Percentiles rank a stretch among this genome's conserved stretches.
These are phyloP conservation scores for Caenorhabditis elegans DNA, from an alignment of 1,140 invertebrate species.

Conservation along the genomic window DNA sequence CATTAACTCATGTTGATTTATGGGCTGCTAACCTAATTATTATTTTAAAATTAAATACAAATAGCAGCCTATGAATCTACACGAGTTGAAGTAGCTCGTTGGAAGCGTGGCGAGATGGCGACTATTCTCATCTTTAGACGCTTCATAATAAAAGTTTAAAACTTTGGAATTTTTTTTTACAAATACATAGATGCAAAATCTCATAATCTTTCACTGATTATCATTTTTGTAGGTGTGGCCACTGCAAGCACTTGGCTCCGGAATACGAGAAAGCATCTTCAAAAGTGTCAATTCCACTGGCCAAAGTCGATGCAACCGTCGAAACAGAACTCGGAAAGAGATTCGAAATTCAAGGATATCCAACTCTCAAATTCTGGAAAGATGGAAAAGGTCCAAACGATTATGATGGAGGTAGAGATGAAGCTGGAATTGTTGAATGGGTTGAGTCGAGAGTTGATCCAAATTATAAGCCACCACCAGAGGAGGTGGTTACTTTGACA, in stretches of 20 bases:
- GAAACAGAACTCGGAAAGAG: constrained; percentile 59
- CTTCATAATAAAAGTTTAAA: too few relatives aligned
- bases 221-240: constrained; percentile 61
- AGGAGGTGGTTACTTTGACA: constrained; percentile 71
- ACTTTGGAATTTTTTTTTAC: too few relatives aligned
- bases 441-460: constrained; percentile 59
- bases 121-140: too few relatives aligned
- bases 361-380: constrained; percentile 66
- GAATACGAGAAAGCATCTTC: constrained; percentile 94
- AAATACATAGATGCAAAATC: too few relatives aligned
- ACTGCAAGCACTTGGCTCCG: constrained; percentile 75
- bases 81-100: too few relatives aligned
- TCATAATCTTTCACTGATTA: too few relatives aligned
- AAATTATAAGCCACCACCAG: constrained; percentile 70
- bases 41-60: too few relatives aligned
- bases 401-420: constrained; percentile 63
- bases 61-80: too few relatives aligned
- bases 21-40: too few relatives aligned
- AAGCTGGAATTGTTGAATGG: constrained; percentile 64
- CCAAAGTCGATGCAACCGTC: constrained; percentile 66
- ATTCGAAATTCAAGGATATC: constrained; percentile 66
- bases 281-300: constrained; percentile 78
- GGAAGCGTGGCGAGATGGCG: too few relatives aligned
- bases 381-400: constrained; percentile 57
- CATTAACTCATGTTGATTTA: too few relatives aligned